Evolutionary conservation across 2,888 invertebrate genomes (phyloP).

Genomic region (Meloe dianella): DNA sequence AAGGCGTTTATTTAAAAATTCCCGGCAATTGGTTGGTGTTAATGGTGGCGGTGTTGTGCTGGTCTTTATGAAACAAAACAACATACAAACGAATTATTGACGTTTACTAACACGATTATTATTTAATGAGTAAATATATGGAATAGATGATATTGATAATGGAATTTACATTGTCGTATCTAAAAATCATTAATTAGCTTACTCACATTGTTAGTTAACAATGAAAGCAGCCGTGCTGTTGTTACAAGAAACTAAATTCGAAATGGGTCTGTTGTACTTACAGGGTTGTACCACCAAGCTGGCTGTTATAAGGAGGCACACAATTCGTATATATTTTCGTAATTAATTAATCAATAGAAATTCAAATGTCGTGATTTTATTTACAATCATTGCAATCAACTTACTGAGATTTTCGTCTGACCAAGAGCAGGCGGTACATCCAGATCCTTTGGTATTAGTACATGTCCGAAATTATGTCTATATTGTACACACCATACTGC

Average conservation of each 20-base stretch:
- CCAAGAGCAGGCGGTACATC: conserved; percentile 91
- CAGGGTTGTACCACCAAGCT: conserved; percentile 92
- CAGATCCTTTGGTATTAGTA: conserved; percentile 82
- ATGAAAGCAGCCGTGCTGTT: conserved; percentile 24
- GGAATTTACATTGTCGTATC: neutral
- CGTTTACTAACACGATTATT: too few relatives aligned
- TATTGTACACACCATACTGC: conserved; percentile 92
- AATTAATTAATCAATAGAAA: too few relatives aligned
- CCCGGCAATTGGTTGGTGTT: conserved; percentile 78
- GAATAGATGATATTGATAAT: too few relatives aligned
- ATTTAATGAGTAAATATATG: too few relatives aligned
- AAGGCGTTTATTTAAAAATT: conserved; percentile 79
- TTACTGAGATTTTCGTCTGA: conserved; percentile 89
- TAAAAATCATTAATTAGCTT: conserved; percentile 1
- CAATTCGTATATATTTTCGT: too few relatives aligned
- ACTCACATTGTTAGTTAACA: conserved; percentile 23
- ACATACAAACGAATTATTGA: too few relatives aligned
- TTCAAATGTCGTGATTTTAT: too few relatives aligned
- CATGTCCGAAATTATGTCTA: conserved; percentile 89
- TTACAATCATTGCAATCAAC: too few relatives aligned
- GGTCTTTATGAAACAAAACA: conserved; percentile 64
- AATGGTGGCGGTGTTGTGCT: conserved; percentile 76
- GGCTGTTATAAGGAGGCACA: conserved; percentile 61
- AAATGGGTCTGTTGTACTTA: conserved; percentile 65
- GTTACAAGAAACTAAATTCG: conserved; percentile 17